These are phyloP conservation scores for Polyodon spathula DNA, from an alignment of 2,113 vertebrate genomes.

Conservation along the genomic window DNA sequence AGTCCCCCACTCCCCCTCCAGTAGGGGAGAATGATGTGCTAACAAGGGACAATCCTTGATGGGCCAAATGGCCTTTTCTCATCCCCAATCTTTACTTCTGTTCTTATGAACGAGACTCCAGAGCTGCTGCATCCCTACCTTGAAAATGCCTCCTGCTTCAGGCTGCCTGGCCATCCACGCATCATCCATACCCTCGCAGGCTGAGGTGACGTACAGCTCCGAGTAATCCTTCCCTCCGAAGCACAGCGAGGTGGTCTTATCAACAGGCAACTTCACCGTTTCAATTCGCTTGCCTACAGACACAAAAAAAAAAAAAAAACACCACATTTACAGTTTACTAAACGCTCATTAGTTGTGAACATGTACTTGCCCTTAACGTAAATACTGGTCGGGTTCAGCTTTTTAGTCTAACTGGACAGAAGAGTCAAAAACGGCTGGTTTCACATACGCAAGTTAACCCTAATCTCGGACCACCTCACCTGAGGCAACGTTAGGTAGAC, in stretches of 20 bases:
- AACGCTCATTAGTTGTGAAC: too few relatives aligned
- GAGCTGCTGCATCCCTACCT: constrained; percentile 44
- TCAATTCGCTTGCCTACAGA: constrained; percentile 71
- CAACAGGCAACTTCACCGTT: constrained; percentile 71
- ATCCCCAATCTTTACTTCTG: too few relatives aligned
- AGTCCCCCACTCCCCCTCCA: not conserved
- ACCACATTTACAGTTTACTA: too few relatives aligned
- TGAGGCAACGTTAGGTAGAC: too few relatives aligned
- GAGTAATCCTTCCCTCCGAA: constrained; percentile 84
- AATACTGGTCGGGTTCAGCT: too few relatives aligned
- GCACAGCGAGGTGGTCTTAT: constrained; percentile 81
- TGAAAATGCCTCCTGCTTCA: constrained; percentile 72
- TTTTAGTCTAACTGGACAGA: too few relatives aligned
- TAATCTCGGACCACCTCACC: too few relatives aligned
- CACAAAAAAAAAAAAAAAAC: too few relatives aligned
- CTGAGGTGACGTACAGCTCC: constrained; percentile 84
- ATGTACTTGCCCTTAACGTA: too few relatives aligned
- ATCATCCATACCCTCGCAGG: constrained; percentile 56
- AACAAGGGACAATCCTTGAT: too few relatives aligned
- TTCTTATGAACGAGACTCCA: not conserved
- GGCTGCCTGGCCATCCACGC: constrained; percentile 54
- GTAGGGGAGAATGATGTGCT: not conserved
- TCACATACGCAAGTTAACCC: not conserved
- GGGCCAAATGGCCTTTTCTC: too few relatives aligned
- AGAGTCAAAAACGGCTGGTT: too few relatives aligned